These are phyloP conservation scores for Drosophila gunungcola DNA, from an alignment of 1,140 invertebrate species.

Conservation along the genomic window DNA sequence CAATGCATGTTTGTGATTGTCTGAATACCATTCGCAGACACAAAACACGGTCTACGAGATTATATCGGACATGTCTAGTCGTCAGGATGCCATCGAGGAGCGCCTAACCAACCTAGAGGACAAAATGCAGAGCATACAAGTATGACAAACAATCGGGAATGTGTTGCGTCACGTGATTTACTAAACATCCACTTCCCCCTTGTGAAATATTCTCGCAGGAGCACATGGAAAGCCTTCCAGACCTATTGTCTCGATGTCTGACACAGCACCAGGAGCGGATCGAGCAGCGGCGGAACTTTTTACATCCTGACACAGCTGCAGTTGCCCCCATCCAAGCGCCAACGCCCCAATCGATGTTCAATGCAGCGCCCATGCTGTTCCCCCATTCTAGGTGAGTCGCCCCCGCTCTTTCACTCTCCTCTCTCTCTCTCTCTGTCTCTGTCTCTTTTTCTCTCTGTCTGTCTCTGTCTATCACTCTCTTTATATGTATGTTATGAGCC, in stretches of 20 bases:
- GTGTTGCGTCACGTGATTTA: neutral
- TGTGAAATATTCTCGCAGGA: slow-evolving; percentile 50
- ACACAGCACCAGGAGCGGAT: slow-evolving; percentile 89
- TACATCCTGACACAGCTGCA: slow-evolving; percentile 93
- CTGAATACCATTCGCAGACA: slow-evolving; percentile 88
- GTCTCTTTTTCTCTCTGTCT: slow-evolving; percentile 7
- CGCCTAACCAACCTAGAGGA: slow-evolving; percentile 94
- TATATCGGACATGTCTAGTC: slow-evolving; percentile 96
- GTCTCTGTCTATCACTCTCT: slow-evolving; percentile 4
- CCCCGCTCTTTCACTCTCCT: neutral
- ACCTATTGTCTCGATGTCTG: slow-evolving; percentile 91
- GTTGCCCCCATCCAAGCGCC: slow-evolving; percentile 84
- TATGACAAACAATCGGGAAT: slow-evolving; percentile 58
- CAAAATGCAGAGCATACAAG: slow-evolving; percentile 91
- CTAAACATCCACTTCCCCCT: neutral
- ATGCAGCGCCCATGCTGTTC: slow-evolving; percentile 83
- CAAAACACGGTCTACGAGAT: slow-evolving; percentile 99
- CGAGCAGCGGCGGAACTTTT: slow-evolving; percentile 92
- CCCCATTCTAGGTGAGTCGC: slow-evolving; percentile 84
- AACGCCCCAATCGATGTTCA: slow-evolving; percentile 84
- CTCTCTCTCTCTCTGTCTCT: slow-evolving; percentile 11
- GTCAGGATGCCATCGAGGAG: slow-evolving; percentile 95
- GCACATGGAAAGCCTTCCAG: slow-evolving; percentile 91
- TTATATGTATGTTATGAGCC: slow-evolving; percentile 15
- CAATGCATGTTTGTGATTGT: slow-evolving; percentile 21